Percentiles rank a stretch among this genome's conserved stretches.
Evolutionary conservation across 2,113 vertebrate genomes (phyloP).

Genomic region (Chaetodon trifascialis): DNA sequence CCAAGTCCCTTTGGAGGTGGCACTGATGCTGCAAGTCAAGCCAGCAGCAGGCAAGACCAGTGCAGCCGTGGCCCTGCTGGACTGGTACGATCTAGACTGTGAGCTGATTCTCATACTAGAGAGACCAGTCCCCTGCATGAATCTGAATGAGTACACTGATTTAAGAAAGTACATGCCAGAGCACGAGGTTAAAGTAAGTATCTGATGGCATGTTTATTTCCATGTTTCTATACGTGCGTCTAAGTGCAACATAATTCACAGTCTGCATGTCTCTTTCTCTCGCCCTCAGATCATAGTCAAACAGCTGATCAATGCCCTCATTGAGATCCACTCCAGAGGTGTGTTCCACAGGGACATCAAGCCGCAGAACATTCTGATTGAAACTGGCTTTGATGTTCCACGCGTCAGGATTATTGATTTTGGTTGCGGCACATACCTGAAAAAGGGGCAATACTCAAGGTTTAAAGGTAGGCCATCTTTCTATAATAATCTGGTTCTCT

Average conservation of each 20-base stretch:
- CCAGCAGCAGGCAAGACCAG: background rate
- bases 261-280: background rate
- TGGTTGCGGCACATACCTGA: background rate
- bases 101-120: background rate
- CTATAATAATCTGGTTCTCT: background rate
- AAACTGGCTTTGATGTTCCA: background rate
- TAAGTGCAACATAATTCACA: too few relatives aligned
- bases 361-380: background rate
- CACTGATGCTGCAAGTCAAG: too few relatives aligned
- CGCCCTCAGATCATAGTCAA: background rate
- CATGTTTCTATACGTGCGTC: background rate
- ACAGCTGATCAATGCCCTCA: constrained; percentile 11
- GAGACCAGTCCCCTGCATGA: constrained; percentile 4
- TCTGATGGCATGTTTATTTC: background rate
- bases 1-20: background rate
- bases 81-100: background rate
- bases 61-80: background rate
- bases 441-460: fast-evolving
- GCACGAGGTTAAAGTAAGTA: constrained; percentile 4
- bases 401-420: constrained; percentile 10
- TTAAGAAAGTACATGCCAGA: background rate
- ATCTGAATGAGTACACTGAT: background rate
- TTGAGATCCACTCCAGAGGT: background rate
- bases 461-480: background rate
- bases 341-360: constrained; percentile 32